Evolutionary conservation across 30 jellyfish, hydroid and myxozoan species (phyloP).

Genomic region (Aurelia aurita): DNA sequence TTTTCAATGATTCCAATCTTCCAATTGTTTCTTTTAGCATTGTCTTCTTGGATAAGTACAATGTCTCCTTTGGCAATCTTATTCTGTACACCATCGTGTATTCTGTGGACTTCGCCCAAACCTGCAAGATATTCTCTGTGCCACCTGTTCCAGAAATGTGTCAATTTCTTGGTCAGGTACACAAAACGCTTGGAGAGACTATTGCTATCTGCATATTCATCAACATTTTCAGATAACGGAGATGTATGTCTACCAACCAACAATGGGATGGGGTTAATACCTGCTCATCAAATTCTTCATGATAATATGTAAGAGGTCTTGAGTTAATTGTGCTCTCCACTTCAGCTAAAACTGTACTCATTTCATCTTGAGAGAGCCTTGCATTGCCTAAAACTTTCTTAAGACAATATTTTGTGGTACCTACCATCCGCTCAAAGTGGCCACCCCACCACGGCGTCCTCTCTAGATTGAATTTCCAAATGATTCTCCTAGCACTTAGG

Average conservation of each 20-base stretch:
- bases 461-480: conserved; percentile 18
- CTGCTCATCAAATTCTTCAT: conserved; percentile 12
- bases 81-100: background rate
- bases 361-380: conserved; percentile 3
- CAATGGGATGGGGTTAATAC: conserved; percentile 41
- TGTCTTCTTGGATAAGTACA: conserved; percentile 46
- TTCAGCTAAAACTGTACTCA: conserved; percentile 18
- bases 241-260: conserved; percentile 2
- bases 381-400: conserved; percentile 37
- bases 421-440: conserved; percentile 18
- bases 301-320: conserved; percentile 19
- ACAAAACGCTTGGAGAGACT: conserved; percentile 26
- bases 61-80: conserved; percentile 21
- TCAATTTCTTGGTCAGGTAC: conserved; percentile 19
- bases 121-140: conserved; percentile 48
- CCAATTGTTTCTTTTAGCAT: conserved; percentile 44
- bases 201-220: conserved; percentile 1
- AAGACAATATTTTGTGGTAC: conserved; percentile 5
- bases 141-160: conserved; percentile 37
- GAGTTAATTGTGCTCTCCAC: conserved; percentile 20
- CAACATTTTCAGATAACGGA: background rate
- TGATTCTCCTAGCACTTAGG: background rate
- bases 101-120: conserved; percentile 42
- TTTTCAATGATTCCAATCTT: conserved; percentile 26
- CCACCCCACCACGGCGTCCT: conserved; percentile 60